These are phyloP conservation scores for Cataglyphis livida DNA, from an alignment of 2,888 invertebrate species.

Conservation along the genomic window DNA sequence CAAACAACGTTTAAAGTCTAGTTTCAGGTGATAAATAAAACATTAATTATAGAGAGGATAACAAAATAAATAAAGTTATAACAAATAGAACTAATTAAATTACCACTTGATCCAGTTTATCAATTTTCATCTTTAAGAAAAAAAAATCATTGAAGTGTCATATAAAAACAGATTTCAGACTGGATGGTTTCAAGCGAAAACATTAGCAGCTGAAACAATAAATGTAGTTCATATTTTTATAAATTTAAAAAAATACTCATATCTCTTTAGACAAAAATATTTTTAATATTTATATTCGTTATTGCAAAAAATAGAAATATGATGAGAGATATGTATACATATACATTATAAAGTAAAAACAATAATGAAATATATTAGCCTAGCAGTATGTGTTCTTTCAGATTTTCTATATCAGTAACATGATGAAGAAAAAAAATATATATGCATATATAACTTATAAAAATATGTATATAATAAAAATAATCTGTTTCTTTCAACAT, in stretches of 20 bases:
- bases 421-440: neutral
- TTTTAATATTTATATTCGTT: conserved; percentile 5
- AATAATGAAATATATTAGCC: conserved; percentile 9
- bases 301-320: neutral
- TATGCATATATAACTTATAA: too few species aligned
- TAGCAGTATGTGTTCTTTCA: neutral
- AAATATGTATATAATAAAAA: neutral
- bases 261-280: neutral
- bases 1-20: conserved; percentile 58
- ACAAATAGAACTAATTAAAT: conserved; percentile 48
- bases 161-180: conserved; percentile 13
- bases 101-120: conserved; percentile 52
- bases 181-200: conserved; percentile 5
- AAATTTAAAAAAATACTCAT: conserved; percentile 19
- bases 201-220: conserved; percentile 27
- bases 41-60: conserved; percentile 23
- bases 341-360: conserved; percentile 2
- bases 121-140: conserved; percentile 41
- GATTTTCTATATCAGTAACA: neutral
- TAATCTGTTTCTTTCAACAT: neutral
- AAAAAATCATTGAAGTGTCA: conserved; percentile 14
- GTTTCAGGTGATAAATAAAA: conserved; percentile 58
- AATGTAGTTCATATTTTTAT: conserved; percentile 24
- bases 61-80: conserved; percentile 39
- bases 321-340: conserved; percentile 11